These are phyloP conservation scores for Bos indicus DNA, from an alignment of 2,113 vertebrate species.

Conservation along the genomic window DNA sequence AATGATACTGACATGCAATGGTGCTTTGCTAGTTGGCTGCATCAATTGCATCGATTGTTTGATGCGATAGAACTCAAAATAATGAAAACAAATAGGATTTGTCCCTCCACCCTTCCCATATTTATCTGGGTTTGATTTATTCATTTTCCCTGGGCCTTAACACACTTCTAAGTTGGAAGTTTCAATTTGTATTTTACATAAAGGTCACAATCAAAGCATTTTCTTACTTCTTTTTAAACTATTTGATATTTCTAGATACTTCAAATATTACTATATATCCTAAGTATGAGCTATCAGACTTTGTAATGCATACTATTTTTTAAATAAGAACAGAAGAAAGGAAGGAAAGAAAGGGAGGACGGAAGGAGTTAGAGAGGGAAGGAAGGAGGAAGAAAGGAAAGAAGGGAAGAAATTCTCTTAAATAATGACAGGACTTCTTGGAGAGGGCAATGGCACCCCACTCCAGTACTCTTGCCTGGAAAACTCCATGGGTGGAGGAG, in stretches of 20 bases:
- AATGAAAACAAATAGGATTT: background rate
- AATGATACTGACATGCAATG: background rate
- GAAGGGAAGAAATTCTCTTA: background rate
- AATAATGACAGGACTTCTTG: background rate
- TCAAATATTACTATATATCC: background rate
- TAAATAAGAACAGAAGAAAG: background rate
- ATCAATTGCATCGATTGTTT: background rate
- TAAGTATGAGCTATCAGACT: background rate
- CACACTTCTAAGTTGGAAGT: background rate
- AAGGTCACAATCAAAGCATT: background rate
- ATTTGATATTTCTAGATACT: background rate
- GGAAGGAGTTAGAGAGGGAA: too few relatives aligned
- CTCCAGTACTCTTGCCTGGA: too few relatives aligned
- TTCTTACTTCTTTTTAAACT: background rate
- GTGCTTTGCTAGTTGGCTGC: background rate
- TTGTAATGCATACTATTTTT: background rate
- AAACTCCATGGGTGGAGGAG: too few relatives aligned
- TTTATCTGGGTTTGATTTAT: background rate
- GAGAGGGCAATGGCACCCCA: too few relatives aligned
- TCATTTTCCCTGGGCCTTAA: background rate
- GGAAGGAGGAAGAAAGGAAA: background rate
- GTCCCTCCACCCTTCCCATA: background rate
- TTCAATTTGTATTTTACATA: background rate
- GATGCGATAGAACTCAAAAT: background rate
- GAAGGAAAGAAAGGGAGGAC: background rate